Conservation (phyloP, 2,797 vertebrate genomes). For the Phataginus tetradactyla region DNA sequence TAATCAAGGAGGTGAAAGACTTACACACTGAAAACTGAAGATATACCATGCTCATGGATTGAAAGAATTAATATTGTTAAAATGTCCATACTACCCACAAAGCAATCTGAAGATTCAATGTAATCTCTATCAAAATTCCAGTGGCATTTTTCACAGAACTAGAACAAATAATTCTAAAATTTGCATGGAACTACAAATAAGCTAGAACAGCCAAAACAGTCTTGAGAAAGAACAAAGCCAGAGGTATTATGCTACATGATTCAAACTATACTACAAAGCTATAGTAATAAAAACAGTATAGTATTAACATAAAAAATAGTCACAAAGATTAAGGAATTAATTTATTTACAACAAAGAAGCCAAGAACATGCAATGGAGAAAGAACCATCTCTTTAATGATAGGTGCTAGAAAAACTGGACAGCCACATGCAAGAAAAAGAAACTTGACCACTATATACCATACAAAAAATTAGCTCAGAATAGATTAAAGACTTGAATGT, state of each 20-base stretch:
- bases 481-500: not conserved
- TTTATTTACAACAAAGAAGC: not conserved
- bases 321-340: not conserved
- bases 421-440: not conserved
- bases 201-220: not conserved
- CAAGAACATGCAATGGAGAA: not conserved
- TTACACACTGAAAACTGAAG: not conserved
- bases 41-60: not conserved
- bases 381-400: not conserved
- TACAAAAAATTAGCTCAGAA: not conserved
- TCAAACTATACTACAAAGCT: not conserved
- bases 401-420: not conserved
- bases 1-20: not conserved
- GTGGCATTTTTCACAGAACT: not conserved
- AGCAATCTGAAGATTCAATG: not conserved
- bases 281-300: not conserved
- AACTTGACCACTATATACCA: not conserved
- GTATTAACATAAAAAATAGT: not conserved
- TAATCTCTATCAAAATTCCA: not conserved
- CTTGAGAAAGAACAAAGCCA: not conserved
- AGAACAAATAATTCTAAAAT: not conserved
- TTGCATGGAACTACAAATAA: not conserved
- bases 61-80: not conserved
- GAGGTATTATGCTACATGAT: not conserved
- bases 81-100: not conserved